Conservation (phyloP, 2,797 vertebrate genomes). For the Bovichtus diacanthus region DNA sequence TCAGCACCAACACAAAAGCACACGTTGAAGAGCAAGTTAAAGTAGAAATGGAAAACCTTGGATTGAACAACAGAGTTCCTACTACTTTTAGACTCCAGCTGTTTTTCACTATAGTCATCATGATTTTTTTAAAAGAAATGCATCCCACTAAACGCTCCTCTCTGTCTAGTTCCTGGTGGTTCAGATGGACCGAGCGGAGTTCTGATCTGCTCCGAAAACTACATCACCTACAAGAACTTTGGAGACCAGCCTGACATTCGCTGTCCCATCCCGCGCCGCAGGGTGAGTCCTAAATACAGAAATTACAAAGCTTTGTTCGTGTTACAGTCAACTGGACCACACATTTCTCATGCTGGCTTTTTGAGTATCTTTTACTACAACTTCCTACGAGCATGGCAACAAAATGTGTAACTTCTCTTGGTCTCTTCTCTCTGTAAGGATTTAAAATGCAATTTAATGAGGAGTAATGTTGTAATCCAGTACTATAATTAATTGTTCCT, state of each 20-base stretch:
- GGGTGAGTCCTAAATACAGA: conserved; percentile 85
- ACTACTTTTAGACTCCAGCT: not conserved
- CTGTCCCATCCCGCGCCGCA: conserved; percentile 96
- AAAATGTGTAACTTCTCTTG: not conserved
- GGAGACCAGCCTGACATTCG: conserved; percentile 99
- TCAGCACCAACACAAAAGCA: not conserved
- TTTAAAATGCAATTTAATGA: not conserved
- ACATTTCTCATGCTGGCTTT: not conserved
- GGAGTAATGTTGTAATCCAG: not conserved
- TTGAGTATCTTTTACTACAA: not conserved
- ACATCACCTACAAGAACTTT: conserved; percentile 99
- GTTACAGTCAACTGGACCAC: not conserved
- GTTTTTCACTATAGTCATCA: not conserved
- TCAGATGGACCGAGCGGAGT: conserved; percentile 98
- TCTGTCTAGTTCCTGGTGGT: conserved; percentile 92
- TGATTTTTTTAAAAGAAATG: not conserved
- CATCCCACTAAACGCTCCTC: not conserved
- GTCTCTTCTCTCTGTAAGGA: not conserved
- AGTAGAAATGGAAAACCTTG: not conserved
- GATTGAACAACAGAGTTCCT: not conserved
- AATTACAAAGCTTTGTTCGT: not conserved
- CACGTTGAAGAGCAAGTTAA: not conserved
- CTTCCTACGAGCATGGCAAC: not conserved
- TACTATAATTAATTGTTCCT: not conserved
- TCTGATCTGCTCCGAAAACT: conserved; percentile 98